Conservation (phyloP, 2,797 vertebrate species). For the Rallus crepitans region DNA sequence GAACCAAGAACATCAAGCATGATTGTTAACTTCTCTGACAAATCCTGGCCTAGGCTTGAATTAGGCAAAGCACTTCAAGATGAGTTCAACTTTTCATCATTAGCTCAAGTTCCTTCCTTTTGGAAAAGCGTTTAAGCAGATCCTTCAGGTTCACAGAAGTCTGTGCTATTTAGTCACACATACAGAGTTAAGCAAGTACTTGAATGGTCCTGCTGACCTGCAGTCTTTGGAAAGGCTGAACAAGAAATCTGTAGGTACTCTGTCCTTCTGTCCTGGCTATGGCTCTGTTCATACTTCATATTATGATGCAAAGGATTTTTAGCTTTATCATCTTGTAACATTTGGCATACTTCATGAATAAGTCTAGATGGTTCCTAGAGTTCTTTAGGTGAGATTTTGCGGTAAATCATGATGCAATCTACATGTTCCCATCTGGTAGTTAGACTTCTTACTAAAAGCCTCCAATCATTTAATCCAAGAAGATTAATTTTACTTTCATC, state of each 20-base stretch:
- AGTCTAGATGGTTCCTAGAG: not conserved
- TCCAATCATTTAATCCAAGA: constrained; percentile 14
- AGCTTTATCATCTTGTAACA: not conserved
- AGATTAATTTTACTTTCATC: constrained; percentile 63
- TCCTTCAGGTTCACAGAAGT: not conserved
- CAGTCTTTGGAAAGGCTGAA: not conserved
- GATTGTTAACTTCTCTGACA: not conserved
- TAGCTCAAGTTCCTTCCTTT: not conserved
- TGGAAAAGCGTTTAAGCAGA: not conserved
- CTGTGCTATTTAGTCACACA: not conserved
- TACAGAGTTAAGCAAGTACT: not conserved
- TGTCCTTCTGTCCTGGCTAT: not conserved
- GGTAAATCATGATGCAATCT: not conserved
- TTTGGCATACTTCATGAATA: not conserved
- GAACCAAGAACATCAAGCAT: not conserved
- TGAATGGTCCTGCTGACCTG: not conserved
- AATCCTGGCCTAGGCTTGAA: not conserved
- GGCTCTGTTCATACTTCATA: not conserved
- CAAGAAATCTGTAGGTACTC: not conserved
- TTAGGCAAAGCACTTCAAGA: not conserved
- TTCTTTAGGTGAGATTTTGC: not conserved
- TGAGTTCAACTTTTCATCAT: not conserved
- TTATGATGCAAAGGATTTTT: not conserved
- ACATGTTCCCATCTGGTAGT: not conserved
- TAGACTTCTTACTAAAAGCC: not conserved